Evolutionary conservation across 1,140 invertebrate genomes (phyloP).

Genomic region (Achroia grisella): DNA sequence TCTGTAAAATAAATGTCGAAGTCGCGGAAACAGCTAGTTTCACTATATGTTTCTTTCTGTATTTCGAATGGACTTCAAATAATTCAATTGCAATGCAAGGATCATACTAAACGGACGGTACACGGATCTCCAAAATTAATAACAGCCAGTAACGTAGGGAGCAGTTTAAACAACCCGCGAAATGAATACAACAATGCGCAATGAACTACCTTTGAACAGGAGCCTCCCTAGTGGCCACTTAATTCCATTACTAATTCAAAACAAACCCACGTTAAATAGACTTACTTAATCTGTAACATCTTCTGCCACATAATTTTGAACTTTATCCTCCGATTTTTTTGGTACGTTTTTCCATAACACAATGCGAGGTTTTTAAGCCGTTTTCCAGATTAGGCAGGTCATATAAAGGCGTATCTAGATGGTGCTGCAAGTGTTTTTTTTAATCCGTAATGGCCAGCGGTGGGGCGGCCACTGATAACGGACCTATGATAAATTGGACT

Average conservation of each 20-base stretch:
- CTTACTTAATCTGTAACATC: conserved; percentile 13
- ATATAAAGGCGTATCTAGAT: conserved; percentile 27
- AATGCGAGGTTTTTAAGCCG: conserved; percentile 3
- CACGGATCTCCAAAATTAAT: too few species aligned
- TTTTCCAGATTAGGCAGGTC: conserved; percentile 7
- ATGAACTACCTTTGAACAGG: conserved; percentile 15
- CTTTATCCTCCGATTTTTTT: neutral
- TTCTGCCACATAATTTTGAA: conserved; percentile 8
- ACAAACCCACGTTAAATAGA: conserved; percentile 39
- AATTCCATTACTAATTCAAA: conserved; percentile 51
- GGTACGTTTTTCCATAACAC: conserved; percentile 6
- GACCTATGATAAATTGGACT: conserved; percentile 30
- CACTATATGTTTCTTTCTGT: too few species aligned
- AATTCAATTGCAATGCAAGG: too few species aligned
- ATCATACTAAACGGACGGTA: too few species aligned
- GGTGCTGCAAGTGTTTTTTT: conserved; percentile 42
- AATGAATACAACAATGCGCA: conserved; percentile 9
- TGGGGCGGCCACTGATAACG: conserved; percentile 25
- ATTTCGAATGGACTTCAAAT: too few species aligned
- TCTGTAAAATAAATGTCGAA: too few species aligned
- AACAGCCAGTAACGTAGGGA: too few species aligned
- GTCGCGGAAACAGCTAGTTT: too few species aligned
- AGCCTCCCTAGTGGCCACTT: conserved; percentile 44
- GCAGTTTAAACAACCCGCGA: too few species aligned
- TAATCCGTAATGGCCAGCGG: conserved; percentile 43